phyloP scores from a whole-genome alignment of 53 echinoderm and acorn worm genomes.

The Antedon mediterranea region DNA sequence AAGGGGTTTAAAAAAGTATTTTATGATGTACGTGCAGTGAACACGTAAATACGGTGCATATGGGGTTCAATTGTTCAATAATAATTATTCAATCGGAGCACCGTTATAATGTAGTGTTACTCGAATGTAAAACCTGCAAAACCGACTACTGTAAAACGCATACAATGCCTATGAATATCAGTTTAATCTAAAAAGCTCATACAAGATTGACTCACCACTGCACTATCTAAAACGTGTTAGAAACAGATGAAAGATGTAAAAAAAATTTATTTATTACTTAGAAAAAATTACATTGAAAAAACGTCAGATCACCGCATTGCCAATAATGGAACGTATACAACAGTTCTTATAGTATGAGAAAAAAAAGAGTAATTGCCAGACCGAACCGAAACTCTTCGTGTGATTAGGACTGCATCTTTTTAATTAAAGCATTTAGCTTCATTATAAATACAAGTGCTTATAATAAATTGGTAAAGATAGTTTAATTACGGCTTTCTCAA shows the following conservation, averaged over 20 bases:
- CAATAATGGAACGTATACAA: background rate
- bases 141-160: background rate
- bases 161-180: background rate
- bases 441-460: too few relatives aligned
- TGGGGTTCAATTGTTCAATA: too few relatives aligned
- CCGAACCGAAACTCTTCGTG: too few relatives aligned
- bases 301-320: background rate
- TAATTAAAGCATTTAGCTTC: too few relatives aligned
- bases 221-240: background rate
- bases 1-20: background rate
- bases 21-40: background rate
- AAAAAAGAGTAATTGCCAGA: too few relatives aligned
- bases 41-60: background rate
- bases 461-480: too few relatives aligned
- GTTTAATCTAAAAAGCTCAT: background rate
- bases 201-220: background rate
- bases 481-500: too few relatives aligned
- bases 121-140: too few relatives aligned
- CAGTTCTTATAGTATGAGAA: background rate
- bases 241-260: background rate
- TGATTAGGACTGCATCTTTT: background rate
- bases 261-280: background rate
- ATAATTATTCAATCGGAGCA: too few relatives aligned
- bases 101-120: too few relatives aligned
- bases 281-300: background rate